Evolutionary conservation across 2,888 invertebrate genomes (phyloP).

Genomic region (Drosophila peninsularis): DNA sequence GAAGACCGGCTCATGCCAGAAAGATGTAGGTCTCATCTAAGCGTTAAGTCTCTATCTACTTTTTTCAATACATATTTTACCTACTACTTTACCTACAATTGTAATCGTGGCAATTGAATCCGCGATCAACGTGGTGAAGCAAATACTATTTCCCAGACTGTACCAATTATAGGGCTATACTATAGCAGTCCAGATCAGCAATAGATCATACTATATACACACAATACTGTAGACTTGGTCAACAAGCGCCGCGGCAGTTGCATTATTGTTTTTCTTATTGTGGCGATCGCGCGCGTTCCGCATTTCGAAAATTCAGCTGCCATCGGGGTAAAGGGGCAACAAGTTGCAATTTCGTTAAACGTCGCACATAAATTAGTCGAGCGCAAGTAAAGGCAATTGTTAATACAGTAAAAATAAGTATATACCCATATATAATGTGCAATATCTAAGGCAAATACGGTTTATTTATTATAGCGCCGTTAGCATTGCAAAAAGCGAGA

Average conservation of each 20-base stretch:
- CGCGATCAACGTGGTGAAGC: constrained; percentile 23
- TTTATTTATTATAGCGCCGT: constrained; percentile 15
- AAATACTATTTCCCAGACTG: constrained; percentile 45
- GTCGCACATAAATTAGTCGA: constrained; percentile 26
- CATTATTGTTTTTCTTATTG: constrained; percentile 45
- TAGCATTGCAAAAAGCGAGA: constrained; percentile 5
- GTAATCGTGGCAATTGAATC: constrained; percentile 12
- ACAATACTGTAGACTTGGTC: constrained; percentile 51
- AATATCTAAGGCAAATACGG: constrained; percentile 23
- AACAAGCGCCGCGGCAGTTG: constrained; percentile 38
- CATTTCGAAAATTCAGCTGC: constrained; percentile 19
- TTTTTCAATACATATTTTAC: constrained; percentile 7
- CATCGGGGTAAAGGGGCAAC: not conserved
- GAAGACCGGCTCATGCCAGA: not conserved
- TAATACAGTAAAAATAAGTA: constrained; percentile 14
- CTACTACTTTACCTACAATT: constrained; percentile 29
- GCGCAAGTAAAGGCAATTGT: constrained; percentile 32
- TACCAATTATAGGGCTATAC: constrained; percentile 50
- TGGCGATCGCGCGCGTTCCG: constrained; percentile 44
- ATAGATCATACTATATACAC: constrained; percentile 27
- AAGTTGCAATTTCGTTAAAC: constrained; percentile 37
- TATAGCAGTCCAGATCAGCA: constrained; percentile 44
- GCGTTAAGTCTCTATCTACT: not conserved
- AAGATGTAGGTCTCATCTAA: not conserved
- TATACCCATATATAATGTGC: constrained; percentile 6